Conservation (phyloP, 2,888 invertebrate genomes). For the Nephrotoma guestfalica region DNA sequence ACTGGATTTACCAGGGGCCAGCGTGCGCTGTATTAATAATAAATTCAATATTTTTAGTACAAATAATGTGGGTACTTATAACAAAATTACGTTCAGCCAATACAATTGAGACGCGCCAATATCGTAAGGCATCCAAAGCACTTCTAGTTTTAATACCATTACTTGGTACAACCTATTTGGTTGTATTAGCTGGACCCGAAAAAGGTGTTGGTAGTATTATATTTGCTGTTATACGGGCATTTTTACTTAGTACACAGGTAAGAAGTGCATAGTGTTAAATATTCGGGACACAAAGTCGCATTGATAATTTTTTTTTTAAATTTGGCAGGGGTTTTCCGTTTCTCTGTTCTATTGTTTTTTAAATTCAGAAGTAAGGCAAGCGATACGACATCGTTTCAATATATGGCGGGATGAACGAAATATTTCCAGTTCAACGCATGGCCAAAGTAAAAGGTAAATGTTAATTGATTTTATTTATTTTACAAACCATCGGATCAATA, state of each 20-base stretch:
- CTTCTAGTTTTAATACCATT: constrained; percentile 81
- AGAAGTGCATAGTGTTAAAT: constrained; percentile 10
- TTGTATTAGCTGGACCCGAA: constrained; percentile 68
- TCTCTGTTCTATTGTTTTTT: constrained; percentile 86
- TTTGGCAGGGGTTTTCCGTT: constrained; percentile 67
- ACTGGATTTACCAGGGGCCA: constrained; percentile 80
- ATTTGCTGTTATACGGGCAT: constrained; percentile 63
- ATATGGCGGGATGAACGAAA: constrained; percentile 46
- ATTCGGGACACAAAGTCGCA: not conserved
- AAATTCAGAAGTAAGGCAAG: constrained; percentile 80
- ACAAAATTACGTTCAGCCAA: constrained; percentile 85
- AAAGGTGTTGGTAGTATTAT: constrained; percentile 57
- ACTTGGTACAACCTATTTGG: constrained; percentile 77
- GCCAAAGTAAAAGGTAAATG: not conserved
- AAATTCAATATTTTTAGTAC: constrained; percentile 66
- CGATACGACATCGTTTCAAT: constrained; percentile 65
- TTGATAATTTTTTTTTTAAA: not conserved
- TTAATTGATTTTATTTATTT: not conserved
- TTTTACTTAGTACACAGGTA: constrained; percentile 83
- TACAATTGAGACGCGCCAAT: constrained; percentile 78
- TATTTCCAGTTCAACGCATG: constrained; percentile 15
- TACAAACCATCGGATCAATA: not conserved
- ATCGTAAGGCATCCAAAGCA: constrained; percentile 81
- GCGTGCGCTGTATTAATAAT: constrained; percentile 63
- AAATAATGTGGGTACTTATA: constrained; percentile 86